These are phyloP conservation scores for Drosophila trichaetosa DNA, from an alignment of 2,888 invertebrate genomes.

Conservation along the genomic window DNA sequence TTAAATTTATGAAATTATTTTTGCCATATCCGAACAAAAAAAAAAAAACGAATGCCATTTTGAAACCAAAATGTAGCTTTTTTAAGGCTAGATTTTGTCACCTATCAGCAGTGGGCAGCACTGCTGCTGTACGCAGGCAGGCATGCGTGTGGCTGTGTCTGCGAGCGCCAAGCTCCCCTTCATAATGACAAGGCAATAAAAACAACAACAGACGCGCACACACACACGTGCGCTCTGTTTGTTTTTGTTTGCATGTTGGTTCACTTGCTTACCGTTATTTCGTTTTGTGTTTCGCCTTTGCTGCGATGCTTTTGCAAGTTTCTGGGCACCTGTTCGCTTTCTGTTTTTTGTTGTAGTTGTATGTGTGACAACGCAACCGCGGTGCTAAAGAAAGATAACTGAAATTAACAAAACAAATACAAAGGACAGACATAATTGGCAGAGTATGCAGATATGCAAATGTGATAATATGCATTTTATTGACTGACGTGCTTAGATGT, in stretches of 20 bases:
- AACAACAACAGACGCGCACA: slow-evolving; percentile 24
- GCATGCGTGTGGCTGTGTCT: slow-evolving; percentile 17
- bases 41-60: neutral
- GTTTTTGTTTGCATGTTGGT: slow-evolving; percentile 31
- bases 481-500: neutral
- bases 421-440: neutral
- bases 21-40: neutral
- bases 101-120: neutral
- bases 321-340: slow-evolving; percentile 65
- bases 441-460: neutral
- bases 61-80: neutral
- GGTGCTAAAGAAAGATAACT: slow-evolving; percentile 12
- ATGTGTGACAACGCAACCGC: slow-evolving; percentile 45
- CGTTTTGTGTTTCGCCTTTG: slow-evolving; percentile 24
- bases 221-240: slow-evolving; percentile 8
- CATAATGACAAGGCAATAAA: slow-evolving; percentile 22
- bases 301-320: slow-evolving; percentile 30
- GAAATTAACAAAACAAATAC: neutral
- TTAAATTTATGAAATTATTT: neutral
- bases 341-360: slow-evolving; percentile 67
- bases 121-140: neutral
- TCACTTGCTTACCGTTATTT: slow-evolving; percentile 52
- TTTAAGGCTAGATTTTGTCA: neutral
- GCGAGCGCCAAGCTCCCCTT: slow-evolving; percentile 22
- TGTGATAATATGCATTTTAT: no score